These are phyloP conservation scores for Cephus rjabovi DNA, from an alignment of 2,888 invertebrate genomes.

Conservation along the genomic window DNA sequence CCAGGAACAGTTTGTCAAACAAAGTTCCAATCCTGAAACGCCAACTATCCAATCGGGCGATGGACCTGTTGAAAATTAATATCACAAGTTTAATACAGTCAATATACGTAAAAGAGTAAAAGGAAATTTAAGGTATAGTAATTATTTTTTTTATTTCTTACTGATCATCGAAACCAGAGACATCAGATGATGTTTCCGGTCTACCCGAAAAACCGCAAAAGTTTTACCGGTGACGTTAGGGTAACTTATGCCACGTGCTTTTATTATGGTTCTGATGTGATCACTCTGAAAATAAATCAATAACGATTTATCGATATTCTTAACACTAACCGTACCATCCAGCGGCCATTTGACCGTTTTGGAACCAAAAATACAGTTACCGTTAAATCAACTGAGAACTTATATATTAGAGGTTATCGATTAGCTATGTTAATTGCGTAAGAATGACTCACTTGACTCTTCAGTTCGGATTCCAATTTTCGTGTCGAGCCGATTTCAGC, in stretches of 20 bases:
- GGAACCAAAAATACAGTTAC: too few relatives aligned
- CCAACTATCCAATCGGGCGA: constrained; percentile 99
- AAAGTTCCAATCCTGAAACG: constrained; percentile 88
- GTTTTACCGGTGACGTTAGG: constrained; percentile 89
- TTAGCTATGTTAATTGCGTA: not conserved
- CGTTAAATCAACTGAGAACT: not conserved
- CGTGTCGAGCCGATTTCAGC: constrained; percentile 94
- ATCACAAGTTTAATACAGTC: not conserved
- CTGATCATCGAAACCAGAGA: constrained; percentile 91
- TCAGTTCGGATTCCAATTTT: constrained; percentile 88
- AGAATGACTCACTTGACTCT: constrained; percentile 74
- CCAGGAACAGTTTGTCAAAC: constrained; percentile 92
- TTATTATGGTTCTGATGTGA: constrained; percentile 84
- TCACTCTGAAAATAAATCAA: constrained; percentile 66
- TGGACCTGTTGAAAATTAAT: constrained; percentile 74
- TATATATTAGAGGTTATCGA: not conserved
- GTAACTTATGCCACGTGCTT: constrained; percentile 90
- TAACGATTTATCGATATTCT: not conserved
- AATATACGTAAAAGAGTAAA: constrained; percentile 3
- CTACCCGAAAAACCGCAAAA: constrained; percentile 83
- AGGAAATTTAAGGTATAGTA: not conserved
- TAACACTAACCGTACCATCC: not conserved
- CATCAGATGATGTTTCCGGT: constrained; percentile 85
- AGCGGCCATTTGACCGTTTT: too few relatives aligned
- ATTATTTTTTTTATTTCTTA: constrained; percentile 53